A percentile compares a stretch with the other conserved stretches of the same genome.
phyloP scores from a whole-genome alignment of 2,113 vertebrate genomes.

The Phaethon lepturus region DNA sequence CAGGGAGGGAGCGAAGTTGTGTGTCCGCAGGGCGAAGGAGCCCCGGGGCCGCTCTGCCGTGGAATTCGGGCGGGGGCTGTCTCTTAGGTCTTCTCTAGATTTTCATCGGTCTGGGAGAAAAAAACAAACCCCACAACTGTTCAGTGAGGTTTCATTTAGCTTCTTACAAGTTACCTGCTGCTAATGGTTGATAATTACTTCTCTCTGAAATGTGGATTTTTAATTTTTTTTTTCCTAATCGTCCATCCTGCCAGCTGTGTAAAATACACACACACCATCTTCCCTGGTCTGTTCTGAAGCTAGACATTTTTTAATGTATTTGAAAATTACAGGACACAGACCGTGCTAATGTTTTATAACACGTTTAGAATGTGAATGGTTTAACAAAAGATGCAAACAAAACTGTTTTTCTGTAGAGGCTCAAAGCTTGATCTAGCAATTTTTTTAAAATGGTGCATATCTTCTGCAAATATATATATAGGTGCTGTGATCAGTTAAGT shows the following conservation, averaged over 20 bases:
- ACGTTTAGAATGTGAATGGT: neutral
- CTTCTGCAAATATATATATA: neutral
- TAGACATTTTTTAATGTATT: neutral
- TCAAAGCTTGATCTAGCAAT: neutral
- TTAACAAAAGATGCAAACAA: neutral
- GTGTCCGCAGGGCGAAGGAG: neutral
- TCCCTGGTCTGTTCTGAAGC: neutral
- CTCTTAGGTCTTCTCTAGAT: neutral
- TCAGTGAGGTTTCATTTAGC: neutral
- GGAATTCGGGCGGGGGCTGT: neutral
- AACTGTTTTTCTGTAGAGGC: neutral
- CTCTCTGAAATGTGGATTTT: neutral
- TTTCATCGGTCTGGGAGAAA: neutral
- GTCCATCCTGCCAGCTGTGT: neutral
- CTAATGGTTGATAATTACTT: neutral
- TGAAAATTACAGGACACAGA: neutral
- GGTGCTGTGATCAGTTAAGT: neutral
- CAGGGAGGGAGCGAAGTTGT: neutral
- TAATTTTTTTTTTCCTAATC: neutral
- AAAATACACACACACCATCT: neutral
- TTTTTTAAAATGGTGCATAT: neutral
- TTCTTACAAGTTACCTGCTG: conserved; percentile 19
- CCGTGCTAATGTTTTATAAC: neutral
- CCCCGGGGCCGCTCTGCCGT: neutral
- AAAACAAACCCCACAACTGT: neutral